Evolutionary conservation across 2,797 vertebrate genomes (phyloP).

Genomic region (Streptopelia turtur): DNA sequence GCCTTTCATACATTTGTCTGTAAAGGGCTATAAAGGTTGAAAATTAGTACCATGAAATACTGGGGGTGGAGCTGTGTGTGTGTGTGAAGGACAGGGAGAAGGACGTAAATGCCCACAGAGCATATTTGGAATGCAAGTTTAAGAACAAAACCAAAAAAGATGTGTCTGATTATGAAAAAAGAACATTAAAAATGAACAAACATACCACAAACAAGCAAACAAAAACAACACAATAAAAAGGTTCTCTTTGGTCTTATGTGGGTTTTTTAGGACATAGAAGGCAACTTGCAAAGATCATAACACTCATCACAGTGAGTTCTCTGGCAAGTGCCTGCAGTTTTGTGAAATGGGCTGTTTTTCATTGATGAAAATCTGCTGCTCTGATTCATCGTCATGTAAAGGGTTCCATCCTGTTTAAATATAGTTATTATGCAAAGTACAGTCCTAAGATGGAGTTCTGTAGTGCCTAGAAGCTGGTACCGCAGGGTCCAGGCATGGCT

Average conservation of each 20-base stretch:
- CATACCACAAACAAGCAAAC: too few species aligned
- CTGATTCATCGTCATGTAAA: background rate
- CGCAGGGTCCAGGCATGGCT: background rate
- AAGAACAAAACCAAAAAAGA: background rate
- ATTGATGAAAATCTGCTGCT: background rate
- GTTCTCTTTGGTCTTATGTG: background rate
- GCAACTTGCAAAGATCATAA: background rate
- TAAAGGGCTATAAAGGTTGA: background rate
- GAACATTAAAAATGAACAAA: rapidly evolving
- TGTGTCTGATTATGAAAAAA: background rate
- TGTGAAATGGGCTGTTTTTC: background rate
- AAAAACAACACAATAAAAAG: background rate
- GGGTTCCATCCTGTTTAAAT: background rate
- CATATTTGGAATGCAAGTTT: background rate
- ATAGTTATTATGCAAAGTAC: background rate
- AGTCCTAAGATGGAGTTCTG: background rate
- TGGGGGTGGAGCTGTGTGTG: too few species aligned
- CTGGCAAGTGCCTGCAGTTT: background rate
- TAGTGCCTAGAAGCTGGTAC: background rate
- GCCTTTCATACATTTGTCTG: background rate
- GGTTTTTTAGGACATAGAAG: background rate
- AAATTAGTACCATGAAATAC: background rate
- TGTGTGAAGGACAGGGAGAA: background rate
- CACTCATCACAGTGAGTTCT: background rate
- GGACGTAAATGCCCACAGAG: background rate